A percentile compares a stretch with the other conserved stretches of the same genome.
phyloP scores from a whole-genome alignment of 2,888 invertebrate genomes.

The Cynaeus angustus region DNA sequence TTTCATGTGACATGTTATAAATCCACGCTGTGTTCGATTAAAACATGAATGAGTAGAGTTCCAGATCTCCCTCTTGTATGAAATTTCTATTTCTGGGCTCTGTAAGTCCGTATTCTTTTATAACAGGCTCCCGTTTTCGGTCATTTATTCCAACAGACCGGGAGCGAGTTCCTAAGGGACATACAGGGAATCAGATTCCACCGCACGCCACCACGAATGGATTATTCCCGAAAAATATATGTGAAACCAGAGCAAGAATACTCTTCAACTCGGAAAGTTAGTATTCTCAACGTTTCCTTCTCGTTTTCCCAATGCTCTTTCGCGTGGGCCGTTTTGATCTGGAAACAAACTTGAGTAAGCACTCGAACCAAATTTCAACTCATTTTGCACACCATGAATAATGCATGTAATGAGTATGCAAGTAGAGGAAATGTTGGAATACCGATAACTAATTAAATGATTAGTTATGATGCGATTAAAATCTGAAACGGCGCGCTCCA shows the following conservation, averaged over 20 bases:
- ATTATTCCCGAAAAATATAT: conserved; percentile 37
- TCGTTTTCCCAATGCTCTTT: conserved; percentile 36
- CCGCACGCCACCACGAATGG: conserved; percentile 23
- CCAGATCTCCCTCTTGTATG: conserved; percentile 9
- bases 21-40: too few species aligned
- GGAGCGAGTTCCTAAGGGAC: conserved; percentile 27
- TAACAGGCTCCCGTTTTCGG: conserved; percentile 38
- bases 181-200: conserved; percentile 23
- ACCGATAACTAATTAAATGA: conserved; percentile 31
- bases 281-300: conserved; percentile 31
- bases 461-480: conserved; percentile 23
- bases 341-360: conserved; percentile 39
- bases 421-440: conserved; percentile 19
- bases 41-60: background rate
- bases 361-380: conserved; percentile 37
- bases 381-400: conserved; percentile 28
- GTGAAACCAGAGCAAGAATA: background rate
- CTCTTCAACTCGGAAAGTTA: background rate
- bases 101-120: conserved; percentile 27
- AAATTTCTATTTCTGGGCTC: conserved; percentile 34
- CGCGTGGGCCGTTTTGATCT: conserved; percentile 32
- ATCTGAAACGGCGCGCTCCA: conserved; percentile 10
- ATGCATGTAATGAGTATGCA: conserved; percentile 38
- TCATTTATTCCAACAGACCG: conserved; percentile 28
- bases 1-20: too few species aligned